Evolutionary conservation across 2,888 invertebrate genomes (phyloP).

Genomic region (Neoaliturus tenellus): DNA sequence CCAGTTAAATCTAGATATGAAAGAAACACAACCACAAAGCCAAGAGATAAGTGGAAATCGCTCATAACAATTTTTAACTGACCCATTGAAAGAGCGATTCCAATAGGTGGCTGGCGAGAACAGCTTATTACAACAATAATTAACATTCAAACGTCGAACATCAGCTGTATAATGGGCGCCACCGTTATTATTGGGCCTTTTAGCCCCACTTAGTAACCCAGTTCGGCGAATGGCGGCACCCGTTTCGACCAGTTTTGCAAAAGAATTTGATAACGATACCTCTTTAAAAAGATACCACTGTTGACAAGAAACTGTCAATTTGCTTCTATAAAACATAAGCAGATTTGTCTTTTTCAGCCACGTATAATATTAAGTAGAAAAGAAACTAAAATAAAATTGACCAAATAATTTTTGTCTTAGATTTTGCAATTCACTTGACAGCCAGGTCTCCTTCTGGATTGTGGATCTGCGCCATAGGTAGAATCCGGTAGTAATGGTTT

Average conservation of each 20-base stretch:
- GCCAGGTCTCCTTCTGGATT: not conserved
- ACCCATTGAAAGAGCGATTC: not conserved
- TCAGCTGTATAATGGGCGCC: conserved; percentile 9
- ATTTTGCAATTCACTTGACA: too few relatives aligned
- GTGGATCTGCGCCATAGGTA: not conserved
- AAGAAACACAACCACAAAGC: not conserved
- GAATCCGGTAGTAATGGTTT: not conserved
- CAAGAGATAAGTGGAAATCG: not conserved
- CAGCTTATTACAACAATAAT: conserved; percentile 17
- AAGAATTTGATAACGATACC: not conserved
- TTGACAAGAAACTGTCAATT: not conserved
- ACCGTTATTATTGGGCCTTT: conserved; percentile 27
- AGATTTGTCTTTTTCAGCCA: too few relatives aligned
- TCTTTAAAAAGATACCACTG: not conserved
- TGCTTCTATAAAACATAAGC: too few relatives aligned
- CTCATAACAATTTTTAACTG: not conserved
- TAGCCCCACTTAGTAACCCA: conserved; percentile 30
- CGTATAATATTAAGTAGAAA: too few relatives aligned
- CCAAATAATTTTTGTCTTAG: too few relatives aligned
- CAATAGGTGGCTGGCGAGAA: not conserved
- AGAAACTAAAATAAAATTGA: too few relatives aligned
- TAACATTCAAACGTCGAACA: conserved; percentile 6
- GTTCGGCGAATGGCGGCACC: not conserved
- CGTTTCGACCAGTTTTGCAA: not conserved
- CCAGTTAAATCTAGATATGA: not conserved